Percentiles rank a stretch among this genome's conserved stretches.
Conservation (phyloP, 2,113 vertebrate genomes). For the Cheilinus undulatus region DNA sequence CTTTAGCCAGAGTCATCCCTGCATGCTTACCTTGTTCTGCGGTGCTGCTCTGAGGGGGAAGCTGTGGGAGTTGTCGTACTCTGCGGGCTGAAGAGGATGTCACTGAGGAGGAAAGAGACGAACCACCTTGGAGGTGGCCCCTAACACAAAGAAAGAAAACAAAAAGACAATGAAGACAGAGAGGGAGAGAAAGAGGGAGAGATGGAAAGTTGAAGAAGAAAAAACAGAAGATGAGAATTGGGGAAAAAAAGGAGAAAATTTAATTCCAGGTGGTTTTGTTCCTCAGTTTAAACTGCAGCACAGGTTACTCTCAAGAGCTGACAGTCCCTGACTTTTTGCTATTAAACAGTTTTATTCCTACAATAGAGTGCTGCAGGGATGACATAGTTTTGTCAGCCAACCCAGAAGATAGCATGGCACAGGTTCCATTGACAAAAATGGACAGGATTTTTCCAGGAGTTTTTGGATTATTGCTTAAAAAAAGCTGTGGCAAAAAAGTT, state of each 20-base stretch:
- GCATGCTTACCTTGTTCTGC: conserved; percentile 98
- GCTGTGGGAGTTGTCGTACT: conserved; percentile 95
- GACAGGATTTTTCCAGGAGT: too few species aligned
- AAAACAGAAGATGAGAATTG: conserved; percentile 1
- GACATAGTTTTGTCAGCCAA: too few species aligned
- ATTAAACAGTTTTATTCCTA: too few species aligned
- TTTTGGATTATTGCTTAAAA: too few species aligned
- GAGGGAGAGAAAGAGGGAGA: background rate
- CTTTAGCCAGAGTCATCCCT: too few species aligned
- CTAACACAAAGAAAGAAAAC: conserved; percentile 74
- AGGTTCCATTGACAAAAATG: too few species aligned
- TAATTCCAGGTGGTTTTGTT: conserved; percentile 13
- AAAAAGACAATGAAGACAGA: conserved; percentile 2
- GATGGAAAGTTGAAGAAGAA: background rate
- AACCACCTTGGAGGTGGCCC: conserved; percentile 88
- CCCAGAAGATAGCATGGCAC: too few species aligned
- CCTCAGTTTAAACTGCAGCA: background rate
- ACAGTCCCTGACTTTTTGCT: background rate
- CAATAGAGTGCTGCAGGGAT: too few species aligned
- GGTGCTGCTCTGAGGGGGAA: conserved; percentile 93
- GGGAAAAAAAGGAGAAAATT: conserved; percentile 19
- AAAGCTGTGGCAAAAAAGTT: too few species aligned
- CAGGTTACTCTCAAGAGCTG: background rate
- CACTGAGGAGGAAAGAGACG: conserved; percentile 87
- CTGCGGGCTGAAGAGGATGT: conserved; percentile 87